These are phyloP conservation scores for Acestrorhynchus altus DNA, from an alignment of 2,797 vertebrate genomes.

Conservation along the genomic window DNA sequence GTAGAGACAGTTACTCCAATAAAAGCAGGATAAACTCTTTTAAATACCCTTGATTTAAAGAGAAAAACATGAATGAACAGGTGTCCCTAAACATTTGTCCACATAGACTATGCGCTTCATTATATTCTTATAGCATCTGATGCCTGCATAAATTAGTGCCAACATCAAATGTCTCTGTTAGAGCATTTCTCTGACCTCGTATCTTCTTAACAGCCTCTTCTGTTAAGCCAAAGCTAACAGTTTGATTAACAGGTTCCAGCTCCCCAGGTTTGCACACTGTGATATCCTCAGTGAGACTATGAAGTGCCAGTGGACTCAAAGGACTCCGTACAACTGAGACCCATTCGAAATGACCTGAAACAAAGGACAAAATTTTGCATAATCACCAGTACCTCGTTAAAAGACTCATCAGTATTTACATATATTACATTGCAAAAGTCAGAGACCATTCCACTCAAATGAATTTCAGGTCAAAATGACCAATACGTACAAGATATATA, in stretches of 20 bases:
- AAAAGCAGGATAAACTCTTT: no score
- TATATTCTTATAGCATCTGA: no score
- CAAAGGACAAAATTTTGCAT: slow-evolving; percentile 1
- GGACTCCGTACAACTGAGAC: slow-evolving; percentile 6
- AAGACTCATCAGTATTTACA: slow-evolving; percentile 10
- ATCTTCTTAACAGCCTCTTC: not conserved
- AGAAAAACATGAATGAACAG: no score
- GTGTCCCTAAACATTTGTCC: no score
- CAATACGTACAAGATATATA: no score
- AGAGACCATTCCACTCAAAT: no score
- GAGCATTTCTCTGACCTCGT: not conserved
- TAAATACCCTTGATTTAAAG: no score
- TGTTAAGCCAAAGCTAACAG: not conserved
- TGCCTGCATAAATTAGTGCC: not conserved
- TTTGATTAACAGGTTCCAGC: not conserved
- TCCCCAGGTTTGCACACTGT: not conserved
- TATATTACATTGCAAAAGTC: not conserved
- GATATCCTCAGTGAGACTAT: not conserved
- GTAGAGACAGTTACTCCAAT: no score
- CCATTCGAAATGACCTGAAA: slow-evolving; percentile 39
- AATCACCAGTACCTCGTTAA: not conserved
- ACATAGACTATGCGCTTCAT: no score
- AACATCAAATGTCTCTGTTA: slow-evolving; percentile 6
- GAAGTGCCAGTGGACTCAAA: slow-evolving; percentile 10
- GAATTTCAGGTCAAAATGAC: no score